Conservation (phyloP, 1,140 invertebrate species). For the Drosophila jambulina region DNA sequence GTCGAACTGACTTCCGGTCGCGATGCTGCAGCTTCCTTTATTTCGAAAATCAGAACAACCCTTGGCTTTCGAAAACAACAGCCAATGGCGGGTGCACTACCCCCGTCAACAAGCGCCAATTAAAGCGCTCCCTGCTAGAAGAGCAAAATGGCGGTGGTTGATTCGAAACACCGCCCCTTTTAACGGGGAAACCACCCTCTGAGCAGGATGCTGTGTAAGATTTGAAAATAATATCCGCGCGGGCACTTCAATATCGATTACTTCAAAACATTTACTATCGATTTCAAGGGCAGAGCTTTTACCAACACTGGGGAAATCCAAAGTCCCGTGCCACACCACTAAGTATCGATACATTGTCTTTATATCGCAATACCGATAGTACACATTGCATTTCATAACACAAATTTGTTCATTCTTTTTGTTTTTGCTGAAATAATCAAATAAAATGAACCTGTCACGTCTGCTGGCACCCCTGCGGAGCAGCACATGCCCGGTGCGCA, state of each 20-base stretch:
- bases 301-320: neutral
- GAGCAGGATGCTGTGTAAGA: conserved; percentile 23
- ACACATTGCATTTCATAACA: conserved; percentile 63
- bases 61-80: neutral
- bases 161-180: conserved; percentile 15
- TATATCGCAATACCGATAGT: conserved; percentile 13
- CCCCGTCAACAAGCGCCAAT: conserved; percentile 20
- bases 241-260: neutral
- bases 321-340: neutral
- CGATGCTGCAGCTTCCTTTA: conserved; percentile 70
- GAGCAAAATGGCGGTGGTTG: conserved; percentile 63
- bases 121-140: conserved; percentile 7
- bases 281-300: neutral
- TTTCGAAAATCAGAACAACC: conserved; percentile 31
- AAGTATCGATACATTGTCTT: neutral
- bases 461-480: conserved; percentile 54
- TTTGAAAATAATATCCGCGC: neutral
- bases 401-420: neutral
- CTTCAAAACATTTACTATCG: neutral
- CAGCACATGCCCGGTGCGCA: conserved; percentile 36
- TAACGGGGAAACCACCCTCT: neutral
- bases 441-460: conserved; percentile 58
- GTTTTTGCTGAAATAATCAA: conserved; percentile 16
- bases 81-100: conserved; percentile 46
- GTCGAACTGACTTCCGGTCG: conserved; percentile 45